Evolutionary conservation across 1,140 invertebrate genomes (phyloP), one percentile per base, ranked within the genome.

Genomic region (Danaus melanippus): DNA sequence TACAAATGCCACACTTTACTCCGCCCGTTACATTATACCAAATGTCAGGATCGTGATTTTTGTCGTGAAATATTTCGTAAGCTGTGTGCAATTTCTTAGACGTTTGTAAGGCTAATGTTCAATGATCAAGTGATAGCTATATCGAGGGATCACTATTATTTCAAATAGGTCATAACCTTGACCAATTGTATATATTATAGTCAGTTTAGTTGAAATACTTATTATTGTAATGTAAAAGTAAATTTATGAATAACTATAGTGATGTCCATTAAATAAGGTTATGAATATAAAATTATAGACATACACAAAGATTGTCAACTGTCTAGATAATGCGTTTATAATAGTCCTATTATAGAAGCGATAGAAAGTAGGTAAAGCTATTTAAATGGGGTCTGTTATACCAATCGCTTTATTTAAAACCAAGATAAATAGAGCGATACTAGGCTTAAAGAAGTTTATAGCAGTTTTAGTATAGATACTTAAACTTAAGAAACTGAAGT

Each of bases 31-130:
- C 73, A 63, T 62, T 83, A 75, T 81, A 71, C 57, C 64, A 84
- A 85, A 85, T 85, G 82, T 85, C 79, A 77, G 72, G 74, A 74
- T 82, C 82, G 82, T 85, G 79, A 82, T 83, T 82, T 83, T 82
- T 84, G 75, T 61, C 66, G 58, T 71, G 75, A 76, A 76, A 76
- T 62, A 56, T 85, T 83, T 79, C 76, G 72, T 67, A 85, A 85
- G 59, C 52, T 56, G 17, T 66, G 62, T 61, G 62, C 59, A 71
- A 67, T 53, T 58, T 58, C 46, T 50, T 62, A 62, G 50, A 41
- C 43, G 11, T 46, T 46, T 57, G 46, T 43, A 21, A 50, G 21
- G 17, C 58, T 56, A 56, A 56, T 60, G 55, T 47, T 40, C 40
- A 56, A 60, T 10, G 48, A 55, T 50, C 12, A 42, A 21, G 40